phyloP scores from a whole-genome alignment of 2,797 vertebrate genomes.

The Cyprinodon diabolis region DNA sequence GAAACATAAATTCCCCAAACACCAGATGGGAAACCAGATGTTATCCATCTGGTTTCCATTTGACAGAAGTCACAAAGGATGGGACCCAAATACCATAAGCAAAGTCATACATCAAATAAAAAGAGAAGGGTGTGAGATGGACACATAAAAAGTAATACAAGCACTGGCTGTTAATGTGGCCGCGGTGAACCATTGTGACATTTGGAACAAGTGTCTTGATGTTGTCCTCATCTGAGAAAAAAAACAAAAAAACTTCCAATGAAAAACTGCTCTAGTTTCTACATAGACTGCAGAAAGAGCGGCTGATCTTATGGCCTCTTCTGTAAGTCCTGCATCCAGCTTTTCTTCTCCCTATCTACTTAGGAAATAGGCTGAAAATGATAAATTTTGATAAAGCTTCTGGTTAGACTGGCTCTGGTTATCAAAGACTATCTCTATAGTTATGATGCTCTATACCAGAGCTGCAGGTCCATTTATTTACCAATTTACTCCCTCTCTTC shows the following conservation, averaged over 20 bases:
- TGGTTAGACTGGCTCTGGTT: neutral
- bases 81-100: slow-evolving; percentile 56
- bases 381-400: neutral
- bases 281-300: neutral
- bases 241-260: neutral
- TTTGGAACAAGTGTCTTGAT: slow-evolving; percentile 10
- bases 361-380: no score
- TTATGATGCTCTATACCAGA: neutral
- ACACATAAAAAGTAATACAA: slow-evolving; percentile 27
- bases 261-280: neutral
- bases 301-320: neutral
- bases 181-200: slow-evolving; percentile 8
- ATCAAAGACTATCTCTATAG: neutral
- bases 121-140: slow-evolving; percentile 26
- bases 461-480: neutral
- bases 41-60: slow-evolving; percentile 73
- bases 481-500: neutral
- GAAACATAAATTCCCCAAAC: slow-evolving; percentile 27
- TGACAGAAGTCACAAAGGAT: slow-evolving; percentile 61
- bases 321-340: no score
- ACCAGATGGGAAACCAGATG: slow-evolving; percentile 73
- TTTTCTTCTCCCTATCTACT: no score
- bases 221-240: slow-evolving; percentile 5
- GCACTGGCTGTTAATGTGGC: slow-evolving; percentile 27
- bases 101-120: slow-evolving; percentile 64